These are phyloP conservation scores for Porites rus DNA, from an alignment of 92 coral and sea anemone genomes.

Conservation along the genomic window DNA sequence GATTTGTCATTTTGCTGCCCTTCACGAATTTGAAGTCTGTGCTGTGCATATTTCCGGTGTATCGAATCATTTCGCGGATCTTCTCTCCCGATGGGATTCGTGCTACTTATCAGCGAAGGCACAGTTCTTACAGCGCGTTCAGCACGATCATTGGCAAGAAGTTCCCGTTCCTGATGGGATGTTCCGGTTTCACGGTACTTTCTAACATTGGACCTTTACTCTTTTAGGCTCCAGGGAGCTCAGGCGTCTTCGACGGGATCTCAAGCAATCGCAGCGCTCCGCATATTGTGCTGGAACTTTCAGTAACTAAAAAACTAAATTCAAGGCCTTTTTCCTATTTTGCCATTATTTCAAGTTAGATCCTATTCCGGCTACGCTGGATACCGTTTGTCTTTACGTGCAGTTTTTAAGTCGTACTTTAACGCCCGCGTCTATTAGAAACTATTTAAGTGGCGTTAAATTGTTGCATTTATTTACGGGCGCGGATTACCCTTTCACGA, in stretches of 20 bases:
- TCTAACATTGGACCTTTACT: neutral
- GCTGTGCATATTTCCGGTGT: neutral
- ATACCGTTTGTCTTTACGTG: too few relatives aligned
- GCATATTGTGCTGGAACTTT: constrained; percentile 14
- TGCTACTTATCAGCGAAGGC: neutral
- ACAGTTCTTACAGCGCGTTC: neutral
- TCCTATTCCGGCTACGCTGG: neutral
- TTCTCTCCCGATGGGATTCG: neutral
- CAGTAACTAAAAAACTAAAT: constrained; percentile 1
- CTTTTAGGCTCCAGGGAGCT: neutral
- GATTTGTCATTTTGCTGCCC: neutral
- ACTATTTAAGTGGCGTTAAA: too few relatives aligned
- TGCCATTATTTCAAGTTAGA: constrained; percentile 3
- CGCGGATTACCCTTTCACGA: too few relatives aligned
- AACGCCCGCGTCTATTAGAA: too few relatives aligned
- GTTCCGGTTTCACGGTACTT: neutral
- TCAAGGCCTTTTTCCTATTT: constrained; percentile 33
- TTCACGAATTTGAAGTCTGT: neutral
- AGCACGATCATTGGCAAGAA: neutral
- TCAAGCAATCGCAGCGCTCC: constrained; percentile 25
- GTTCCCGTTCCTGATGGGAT: constrained; percentile 19
- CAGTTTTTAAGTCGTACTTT: too few relatives aligned
- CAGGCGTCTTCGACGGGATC: constrained; percentile 13
- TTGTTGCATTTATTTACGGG: too few relatives aligned
- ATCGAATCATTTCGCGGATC: too few relatives aligned